Base-by-base conservation (phyloP, 2,888 invertebrate genomes). In the Monoplex corrugatus region DNA sequence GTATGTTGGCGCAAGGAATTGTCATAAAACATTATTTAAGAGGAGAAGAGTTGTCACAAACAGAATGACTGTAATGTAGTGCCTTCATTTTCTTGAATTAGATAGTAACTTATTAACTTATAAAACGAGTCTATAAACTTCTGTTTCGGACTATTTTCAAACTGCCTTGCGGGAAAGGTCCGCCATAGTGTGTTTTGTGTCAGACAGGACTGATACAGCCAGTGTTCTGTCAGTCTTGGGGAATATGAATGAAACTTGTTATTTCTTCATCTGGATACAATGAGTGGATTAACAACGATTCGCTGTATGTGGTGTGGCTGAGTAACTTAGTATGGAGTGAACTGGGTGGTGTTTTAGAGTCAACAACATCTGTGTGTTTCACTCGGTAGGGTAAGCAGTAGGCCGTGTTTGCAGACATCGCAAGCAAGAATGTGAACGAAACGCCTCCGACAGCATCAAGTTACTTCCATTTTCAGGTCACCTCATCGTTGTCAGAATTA, bases 141-240 rank as follows among this genome's bases (percentile, higher is more conserved):
- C 28, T 32, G 35, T 28, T 23, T 43, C 50, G 91, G 86, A 91
- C 91, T 91, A 91, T 90, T 91, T 91, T 91, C 89, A 89, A 91
- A 91, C 90, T 91, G 91, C 88, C 91, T 83, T 89, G 91, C 78
- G 88, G 90, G 89, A 91, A 86, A 87, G 88, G 84, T 89, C 90
- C 91, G 90, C 91, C 90, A 91, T 90, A 91, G 88, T 87, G 78
- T 90, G 32, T 80, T 57, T 50, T 63, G 28, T n/a, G 40, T 72
- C 50, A 78, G 72, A 43, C 13, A 45, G 78, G 40, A 28, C 45
- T 45, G 40, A 50, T 78, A 35, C 13, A 16, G 78, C 57, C 44
- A 40, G 78, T 80, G 78, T 80, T 68, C 68, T 32, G n/a, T 5
- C 38, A 35, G 19, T 40, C n/a, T 45, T 72, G 75, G 23, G 44